phyloP scores from a whole-genome alignment of 1,140 invertebrate genomes.

The Eubasilissa regina region DNA sequence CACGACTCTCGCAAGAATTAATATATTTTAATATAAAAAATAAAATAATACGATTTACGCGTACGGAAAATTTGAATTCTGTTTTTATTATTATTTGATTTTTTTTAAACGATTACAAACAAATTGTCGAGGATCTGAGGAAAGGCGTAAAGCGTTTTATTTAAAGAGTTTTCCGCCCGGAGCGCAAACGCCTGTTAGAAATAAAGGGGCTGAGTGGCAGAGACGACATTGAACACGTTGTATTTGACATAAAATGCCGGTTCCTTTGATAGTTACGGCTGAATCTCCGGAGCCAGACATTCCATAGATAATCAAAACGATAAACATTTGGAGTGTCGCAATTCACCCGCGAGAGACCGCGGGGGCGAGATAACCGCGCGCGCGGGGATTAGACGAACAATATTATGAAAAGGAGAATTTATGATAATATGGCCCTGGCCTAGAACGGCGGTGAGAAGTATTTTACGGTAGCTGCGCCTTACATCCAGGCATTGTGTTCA shows the following conservation, averaged over 20 bases:
- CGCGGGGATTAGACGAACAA: constrained; percentile 31
- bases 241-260: constrained; percentile 21
- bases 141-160: no score
- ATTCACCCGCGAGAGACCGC: constrained; percentile 2
- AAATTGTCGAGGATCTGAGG: no score
- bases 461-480: constrained; percentile 33
- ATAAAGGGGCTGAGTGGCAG: background rate
- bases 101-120: no score
- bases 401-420: constrained; percentile 42
- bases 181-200: no score
- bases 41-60: no score
- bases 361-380: background rate
- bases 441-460: constrained; percentile 10
- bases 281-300: constrained; percentile 9
- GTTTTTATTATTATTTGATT: no score
- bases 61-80: no score
- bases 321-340: constrained; percentile 40
- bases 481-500: constrained; percentile 2
- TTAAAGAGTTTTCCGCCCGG: no score
- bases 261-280: constrained; percentile 23
- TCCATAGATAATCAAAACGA: constrained; percentile 41
- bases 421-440: constrained; percentile 34
- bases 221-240: constrained; percentile 16
- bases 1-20: no score
- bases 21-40: no score